Evolutionary conservation across 2,888 invertebrate species (phyloP).

Genomic region (Fissipunctia ypsillon): DNA sequence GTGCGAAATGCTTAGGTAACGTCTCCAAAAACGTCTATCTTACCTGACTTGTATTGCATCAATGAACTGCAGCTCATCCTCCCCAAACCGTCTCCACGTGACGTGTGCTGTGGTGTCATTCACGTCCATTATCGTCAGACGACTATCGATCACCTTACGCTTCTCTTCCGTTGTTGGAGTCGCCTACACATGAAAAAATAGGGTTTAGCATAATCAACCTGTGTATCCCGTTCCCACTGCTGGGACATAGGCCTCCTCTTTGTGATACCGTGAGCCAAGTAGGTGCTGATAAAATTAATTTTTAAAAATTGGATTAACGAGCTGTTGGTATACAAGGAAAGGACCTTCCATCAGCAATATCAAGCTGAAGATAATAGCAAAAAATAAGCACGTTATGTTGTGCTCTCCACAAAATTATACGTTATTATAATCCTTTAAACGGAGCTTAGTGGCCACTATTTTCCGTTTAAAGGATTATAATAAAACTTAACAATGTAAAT

Average conservation of each 20-base stretch:
- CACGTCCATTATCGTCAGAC: conserved; percentile 93
- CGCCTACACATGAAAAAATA: conserved; percentile 16
- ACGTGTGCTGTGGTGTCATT: conserved; percentile 95
- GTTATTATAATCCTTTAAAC: too few species aligned
- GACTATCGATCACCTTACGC: conserved; percentile 92
- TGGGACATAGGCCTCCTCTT: background rate
- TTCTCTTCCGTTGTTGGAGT: conserved; percentile 80
- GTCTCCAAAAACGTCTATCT: conserved; percentile 2
- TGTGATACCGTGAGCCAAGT: background rate
- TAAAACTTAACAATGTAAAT: too few species aligned
- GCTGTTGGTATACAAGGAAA: background rate
- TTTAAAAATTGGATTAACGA: background rate
- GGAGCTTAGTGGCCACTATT: too few species aligned
- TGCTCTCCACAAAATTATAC: too few species aligned
- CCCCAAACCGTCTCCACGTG: conserved; percentile 95
- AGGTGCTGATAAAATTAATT: background rate
- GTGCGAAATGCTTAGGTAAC: background rate
- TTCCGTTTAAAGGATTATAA: too few species aligned
- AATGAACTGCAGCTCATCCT: conserved; percentile 95
- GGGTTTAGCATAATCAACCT: background rate
- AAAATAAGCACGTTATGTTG: too few species aligned
- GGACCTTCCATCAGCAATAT: background rate
- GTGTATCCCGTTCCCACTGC: background rate
- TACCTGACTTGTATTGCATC: conserved; percentile 95
- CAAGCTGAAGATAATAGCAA: too few species aligned